Evolutionary conservation across 2,113 vertebrate species (phyloP).

Genomic region (Dipodomys ordii): DNA sequence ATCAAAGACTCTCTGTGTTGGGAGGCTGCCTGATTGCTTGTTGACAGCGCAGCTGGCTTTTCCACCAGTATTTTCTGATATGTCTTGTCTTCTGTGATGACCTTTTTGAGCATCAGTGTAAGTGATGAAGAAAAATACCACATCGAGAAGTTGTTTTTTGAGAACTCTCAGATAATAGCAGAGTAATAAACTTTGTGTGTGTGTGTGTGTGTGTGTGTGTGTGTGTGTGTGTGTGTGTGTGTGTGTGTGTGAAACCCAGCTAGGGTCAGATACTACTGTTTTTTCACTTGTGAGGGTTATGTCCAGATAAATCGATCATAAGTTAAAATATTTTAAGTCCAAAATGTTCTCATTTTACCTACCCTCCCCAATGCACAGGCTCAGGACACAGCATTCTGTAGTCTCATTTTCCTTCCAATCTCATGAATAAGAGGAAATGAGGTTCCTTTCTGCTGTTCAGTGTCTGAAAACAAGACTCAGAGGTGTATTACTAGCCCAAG

Average conservation of each 20-base stretch:
- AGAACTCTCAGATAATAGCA: neutral
- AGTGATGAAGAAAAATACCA: neutral
- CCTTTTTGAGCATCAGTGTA: neutral
- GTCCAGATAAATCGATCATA: neutral
- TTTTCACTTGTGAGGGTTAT: neutral
- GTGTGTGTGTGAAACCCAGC: neutral
- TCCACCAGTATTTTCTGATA: neutral
- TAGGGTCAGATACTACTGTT: neutral
- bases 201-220: too few species aligned
- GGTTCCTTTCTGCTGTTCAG: neutral
- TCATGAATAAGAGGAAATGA: neutral
- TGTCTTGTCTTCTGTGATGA: neutral
- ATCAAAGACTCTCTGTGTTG: neutral
- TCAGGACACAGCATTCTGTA: neutral
- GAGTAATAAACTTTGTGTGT: neutral
- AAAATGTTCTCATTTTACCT: neutral
- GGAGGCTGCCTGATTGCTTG: neutral
- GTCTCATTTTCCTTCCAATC: neutral
- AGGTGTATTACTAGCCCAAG: neutral
- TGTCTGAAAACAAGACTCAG: neutral
- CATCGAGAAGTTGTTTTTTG: neutral
- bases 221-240: too few species aligned
- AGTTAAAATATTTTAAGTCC: neutral
- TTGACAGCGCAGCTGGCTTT: neutral
- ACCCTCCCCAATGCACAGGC: too few species aligned